Evolutionary conservation across 2,888 invertebrate genomes (phyloP).

Genomic region (Caenorhabditis sp.): DNA sequence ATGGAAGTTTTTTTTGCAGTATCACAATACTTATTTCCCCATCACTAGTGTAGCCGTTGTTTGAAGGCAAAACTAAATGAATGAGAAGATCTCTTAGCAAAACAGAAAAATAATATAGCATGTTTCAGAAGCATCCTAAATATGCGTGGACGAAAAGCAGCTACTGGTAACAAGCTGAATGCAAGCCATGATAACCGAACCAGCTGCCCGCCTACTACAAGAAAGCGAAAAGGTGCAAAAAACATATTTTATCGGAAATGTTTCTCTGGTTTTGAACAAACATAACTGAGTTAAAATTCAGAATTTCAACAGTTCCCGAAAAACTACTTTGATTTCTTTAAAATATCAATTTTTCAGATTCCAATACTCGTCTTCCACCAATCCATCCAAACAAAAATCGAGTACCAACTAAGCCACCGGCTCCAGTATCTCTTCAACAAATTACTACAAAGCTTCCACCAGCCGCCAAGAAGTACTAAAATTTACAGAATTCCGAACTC

Average conservation of each 20-base stretch:
- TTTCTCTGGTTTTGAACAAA: no score
- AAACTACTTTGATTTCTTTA: no score
- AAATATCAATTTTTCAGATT: slow-evolving; percentile 66
- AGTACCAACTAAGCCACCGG: slow-evolving; percentile 42
- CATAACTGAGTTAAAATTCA: no score
- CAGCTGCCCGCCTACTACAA: slow-evolving; percentile 69
- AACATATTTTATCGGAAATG: no score
- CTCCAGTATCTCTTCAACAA: slow-evolving; percentile 45
- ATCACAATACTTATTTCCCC: slow-evolving; percentile 18
- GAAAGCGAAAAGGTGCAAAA: slow-evolving; percentile 67
- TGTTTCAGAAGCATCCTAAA: slow-evolving; percentile 69
- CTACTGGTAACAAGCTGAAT: slow-evolving; percentile 57
- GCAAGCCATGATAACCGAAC: slow-evolving; percentile 59
- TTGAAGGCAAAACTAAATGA: slow-evolving; percentile 11
- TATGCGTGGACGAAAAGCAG: slow-evolving; percentile 65
- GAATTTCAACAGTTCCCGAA: no score
- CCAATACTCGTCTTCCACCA: slow-evolving; percentile 70
- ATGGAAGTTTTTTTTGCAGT: slow-evolving; percentile 8
- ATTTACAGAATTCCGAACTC: not conserved
- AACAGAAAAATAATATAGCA: no score
- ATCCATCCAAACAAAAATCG: slow-evolving; percentile 51
- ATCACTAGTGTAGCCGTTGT: slow-evolving; percentile 36
- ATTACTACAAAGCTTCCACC: slow-evolving; percentile 56
- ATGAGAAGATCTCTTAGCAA: no score
- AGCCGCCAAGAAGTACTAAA: slow-evolving; percentile 41